Evolutionary conservation across 2,113 vertebrate genomes (phyloP).

Genomic region (Trochalopteron elliotii): DNA sequence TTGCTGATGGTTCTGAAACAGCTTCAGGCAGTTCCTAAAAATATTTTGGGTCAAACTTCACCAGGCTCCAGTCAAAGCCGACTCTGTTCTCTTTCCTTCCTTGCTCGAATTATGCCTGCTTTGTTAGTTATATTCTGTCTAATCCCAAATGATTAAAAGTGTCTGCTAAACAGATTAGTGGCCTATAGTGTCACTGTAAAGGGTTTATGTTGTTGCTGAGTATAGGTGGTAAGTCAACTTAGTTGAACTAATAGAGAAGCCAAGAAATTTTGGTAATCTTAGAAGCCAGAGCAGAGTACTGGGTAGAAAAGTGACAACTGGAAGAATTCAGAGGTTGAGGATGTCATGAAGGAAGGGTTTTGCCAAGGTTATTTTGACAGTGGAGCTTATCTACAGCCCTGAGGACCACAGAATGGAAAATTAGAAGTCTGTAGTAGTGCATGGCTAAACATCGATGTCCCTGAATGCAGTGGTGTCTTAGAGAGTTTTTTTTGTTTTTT

Average conservation of each 20-base stretch:
- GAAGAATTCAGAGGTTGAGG: background rate
- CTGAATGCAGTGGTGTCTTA: background rate
- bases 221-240: background rate
- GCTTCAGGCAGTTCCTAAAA: background rate
- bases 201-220: background rate
- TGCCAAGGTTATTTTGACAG: background rate
- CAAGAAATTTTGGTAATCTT: background rate
- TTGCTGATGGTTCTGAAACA: background rate
- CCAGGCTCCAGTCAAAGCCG: background rate
- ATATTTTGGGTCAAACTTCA: background rate
- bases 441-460: background rate
- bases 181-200: background rate
- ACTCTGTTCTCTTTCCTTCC: background rate
- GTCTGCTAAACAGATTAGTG: slow-evolving; percentile 12
- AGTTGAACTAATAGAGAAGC: background rate
- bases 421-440: background rate
- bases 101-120: background rate
- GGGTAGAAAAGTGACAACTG: background rate
- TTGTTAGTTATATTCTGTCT: background rate
- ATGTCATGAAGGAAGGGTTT: background rate
- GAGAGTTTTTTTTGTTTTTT: background rate
- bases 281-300: background rate
- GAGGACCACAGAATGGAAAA: background rate
- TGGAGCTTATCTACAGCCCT: background rate
- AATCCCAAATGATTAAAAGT: background rate